Base-by-base conservation (phyloP, 2,888 invertebrate genomes). In the Eubasilissa splendida region DNA sequence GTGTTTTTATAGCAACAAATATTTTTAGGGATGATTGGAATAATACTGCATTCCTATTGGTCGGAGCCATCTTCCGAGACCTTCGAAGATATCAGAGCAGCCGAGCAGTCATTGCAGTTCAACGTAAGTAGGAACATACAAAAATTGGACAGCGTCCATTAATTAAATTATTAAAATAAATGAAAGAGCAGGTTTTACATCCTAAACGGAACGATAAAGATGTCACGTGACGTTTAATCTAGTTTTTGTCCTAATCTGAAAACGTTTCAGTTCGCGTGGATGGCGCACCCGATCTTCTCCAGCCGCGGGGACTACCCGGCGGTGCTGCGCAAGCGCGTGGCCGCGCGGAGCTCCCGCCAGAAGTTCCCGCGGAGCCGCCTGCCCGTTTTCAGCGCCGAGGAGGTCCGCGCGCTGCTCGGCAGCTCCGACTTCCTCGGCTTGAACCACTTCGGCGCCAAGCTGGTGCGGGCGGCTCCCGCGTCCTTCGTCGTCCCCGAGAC, bases 351-450 rank as follows among this genome's bases (percentile, higher is more conserved):
- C 80, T 88, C 86, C 71, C 87, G 87, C 11, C 93, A 94, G 86
- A 92, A 92, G 11, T 93, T 90, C 84, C 85, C 87, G 0, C 87
- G 90, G 22, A 93, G 94, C 0, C 91, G 94, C 8, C 88, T 95
- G 3, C 94, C 94, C 0, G 85, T 85, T 79, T 93, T 94, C 85
- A 92, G 92, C 0, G 60, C 85, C 0, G 89, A 92, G 33, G 94
- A 95, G 88, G 88, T 94, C 9, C 86, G 88, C 9, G 88, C 89
- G 75, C 91, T 95, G 42, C 88, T 87, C 58, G 93, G 91, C 0
- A 92, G 94, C 0, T 90, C 91, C 0, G 94, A 95, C 86, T 94
- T 93, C 86, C 88, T 94, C 54, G 94, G 93, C 0, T 84, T 94
- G 8, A 94, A 94, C 85, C 90, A 92, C 79, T 95, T 93, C 86